These are phyloP conservation scores for Ophioninae sp. DNA, from an alignment of 2,888 invertebrate species.

Conservation along the genomic window DNA sequence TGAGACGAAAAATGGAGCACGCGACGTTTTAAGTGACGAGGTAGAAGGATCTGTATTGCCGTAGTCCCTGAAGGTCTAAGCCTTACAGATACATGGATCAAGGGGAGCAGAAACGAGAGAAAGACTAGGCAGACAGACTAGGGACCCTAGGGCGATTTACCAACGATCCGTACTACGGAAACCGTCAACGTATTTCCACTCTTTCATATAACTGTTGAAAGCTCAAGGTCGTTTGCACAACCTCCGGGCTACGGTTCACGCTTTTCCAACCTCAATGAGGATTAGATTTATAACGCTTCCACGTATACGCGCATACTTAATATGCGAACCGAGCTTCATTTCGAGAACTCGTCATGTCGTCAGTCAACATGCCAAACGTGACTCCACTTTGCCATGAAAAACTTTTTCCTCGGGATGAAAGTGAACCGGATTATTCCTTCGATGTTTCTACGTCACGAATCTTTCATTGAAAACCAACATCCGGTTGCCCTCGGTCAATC, in stretches of 20 bases:
- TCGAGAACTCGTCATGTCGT: conserved; percentile 26
- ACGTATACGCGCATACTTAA: conserved; percentile 32
- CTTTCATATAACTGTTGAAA: conserved; percentile 49
- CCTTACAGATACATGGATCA: background rate
- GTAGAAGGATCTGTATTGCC: conserved; percentile 5
- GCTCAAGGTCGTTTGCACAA: conserved; percentile 60
- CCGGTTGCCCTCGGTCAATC: no score
- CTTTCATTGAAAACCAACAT: no score
- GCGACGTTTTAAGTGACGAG: conserved; percentile 38
- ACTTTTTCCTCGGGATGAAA: no score
- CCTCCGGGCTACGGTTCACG: conserved; percentile 56
- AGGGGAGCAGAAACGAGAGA: conserved; percentile 24
- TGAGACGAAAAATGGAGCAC: background rate
- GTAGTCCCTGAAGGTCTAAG: conserved; percentile 1
- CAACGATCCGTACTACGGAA: conserved; percentile 52
- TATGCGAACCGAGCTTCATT: conserved; percentile 39
- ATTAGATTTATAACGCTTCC: conserved; percentile 54
- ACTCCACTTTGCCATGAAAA: background rate
- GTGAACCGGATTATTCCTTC: no score
- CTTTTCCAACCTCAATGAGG: conserved; percentile 45
- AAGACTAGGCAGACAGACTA: conserved; percentile 34
- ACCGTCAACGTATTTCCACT: conserved; percentile 41
- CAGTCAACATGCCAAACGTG: background rate
- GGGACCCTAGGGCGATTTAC: conserved; percentile 62
- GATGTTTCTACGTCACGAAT: no score